These are phyloP conservation scores for Pseudonaja textilis DNA, from an alignment of 2,113 vertebrate species.

Conservation along the genomic window DNA sequence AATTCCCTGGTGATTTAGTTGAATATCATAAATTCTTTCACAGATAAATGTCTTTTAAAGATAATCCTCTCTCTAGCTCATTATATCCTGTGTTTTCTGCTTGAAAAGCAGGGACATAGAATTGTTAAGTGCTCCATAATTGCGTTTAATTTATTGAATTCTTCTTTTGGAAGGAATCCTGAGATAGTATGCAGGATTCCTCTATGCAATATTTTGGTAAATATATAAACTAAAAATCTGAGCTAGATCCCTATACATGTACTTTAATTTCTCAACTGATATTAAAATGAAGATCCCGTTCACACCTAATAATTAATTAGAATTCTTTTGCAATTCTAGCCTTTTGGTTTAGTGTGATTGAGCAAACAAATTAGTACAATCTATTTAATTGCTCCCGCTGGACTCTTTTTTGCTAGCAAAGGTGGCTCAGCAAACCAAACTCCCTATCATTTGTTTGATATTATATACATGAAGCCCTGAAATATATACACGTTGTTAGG, in stretches of 20 bases:
- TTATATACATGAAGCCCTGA: not conserved
- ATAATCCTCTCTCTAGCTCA: conserved; percentile 19
- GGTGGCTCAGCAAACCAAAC: not conserved
- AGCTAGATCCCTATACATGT: not conserved
- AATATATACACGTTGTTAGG: not conserved
- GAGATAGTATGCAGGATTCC: not conserved
- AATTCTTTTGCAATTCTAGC: not conserved
- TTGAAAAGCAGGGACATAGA: conserved; percentile 27
- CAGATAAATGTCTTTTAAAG: conserved; percentile 28
- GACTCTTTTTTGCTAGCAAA: not conserved
- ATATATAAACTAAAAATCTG: conserved; percentile 6
- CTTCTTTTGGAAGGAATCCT: conserved; percentile 11
- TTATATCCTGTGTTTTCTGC: not conserved
- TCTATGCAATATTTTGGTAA: not conserved
- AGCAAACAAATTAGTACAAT: not conserved
- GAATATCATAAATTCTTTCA: conserved; percentile 1
- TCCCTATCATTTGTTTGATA: not conserved
- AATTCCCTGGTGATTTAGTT: conserved; percentile 32
- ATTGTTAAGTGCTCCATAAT: conserved; percentile 21
- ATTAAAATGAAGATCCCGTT: not conserved
- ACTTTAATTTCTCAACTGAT: conserved; percentile 8
- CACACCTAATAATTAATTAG: not conserved
- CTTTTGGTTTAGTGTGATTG: not conserved
- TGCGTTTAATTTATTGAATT: conserved; percentile 38
- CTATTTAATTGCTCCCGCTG: not conserved